phyloP scores from a whole-genome alignment of 2,888 invertebrate genomes.

The Cryptocephalus moraei region DNA sequence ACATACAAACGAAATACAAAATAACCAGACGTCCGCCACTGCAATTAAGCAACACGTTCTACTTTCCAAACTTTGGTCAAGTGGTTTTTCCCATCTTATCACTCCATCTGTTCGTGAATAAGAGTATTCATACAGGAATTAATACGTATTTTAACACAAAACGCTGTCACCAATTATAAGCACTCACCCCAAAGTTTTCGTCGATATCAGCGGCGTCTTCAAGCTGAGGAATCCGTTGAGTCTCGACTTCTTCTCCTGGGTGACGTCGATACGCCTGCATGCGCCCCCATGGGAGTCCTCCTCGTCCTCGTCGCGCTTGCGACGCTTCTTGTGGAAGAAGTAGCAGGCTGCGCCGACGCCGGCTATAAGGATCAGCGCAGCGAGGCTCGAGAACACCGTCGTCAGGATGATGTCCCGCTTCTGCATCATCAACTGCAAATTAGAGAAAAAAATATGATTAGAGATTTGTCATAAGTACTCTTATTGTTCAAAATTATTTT shows the following conservation, averaged over 20 bases:
- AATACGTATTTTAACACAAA: too few species aligned
- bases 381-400: conserved; percentile 52
- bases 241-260: conserved; percentile 29
- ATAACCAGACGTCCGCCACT: too few species aligned
- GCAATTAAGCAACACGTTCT: too few species aligned
- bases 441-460: conserved; percentile 4
- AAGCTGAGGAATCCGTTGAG: conserved; percentile 59
- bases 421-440: conserved; percentile 56
- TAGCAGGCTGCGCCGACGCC: conserved; percentile 48
- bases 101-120: too few species aligned
- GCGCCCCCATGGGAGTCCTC: conserved; percentile 45
- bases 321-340: conserved; percentile 43
- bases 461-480: background rate
- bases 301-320: conserved; percentile 42
- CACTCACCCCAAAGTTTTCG: conserved; percentile 67
- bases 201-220: conserved; percentile 64
- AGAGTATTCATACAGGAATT: too few species aligned
- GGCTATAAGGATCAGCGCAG: conserved; percentile 47
- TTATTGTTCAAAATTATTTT: background rate
- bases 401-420: conserved; percentile 56
- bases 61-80: too few species aligned
- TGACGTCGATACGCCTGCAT: conserved; percentile 3
- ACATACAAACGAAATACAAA: too few species aligned
- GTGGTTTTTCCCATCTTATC: too few species aligned
- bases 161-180: too few species aligned